phyloP scores from a whole-genome alignment of 2,888 invertebrate genomes.

The Tolmerus cingulatus region DNA sequence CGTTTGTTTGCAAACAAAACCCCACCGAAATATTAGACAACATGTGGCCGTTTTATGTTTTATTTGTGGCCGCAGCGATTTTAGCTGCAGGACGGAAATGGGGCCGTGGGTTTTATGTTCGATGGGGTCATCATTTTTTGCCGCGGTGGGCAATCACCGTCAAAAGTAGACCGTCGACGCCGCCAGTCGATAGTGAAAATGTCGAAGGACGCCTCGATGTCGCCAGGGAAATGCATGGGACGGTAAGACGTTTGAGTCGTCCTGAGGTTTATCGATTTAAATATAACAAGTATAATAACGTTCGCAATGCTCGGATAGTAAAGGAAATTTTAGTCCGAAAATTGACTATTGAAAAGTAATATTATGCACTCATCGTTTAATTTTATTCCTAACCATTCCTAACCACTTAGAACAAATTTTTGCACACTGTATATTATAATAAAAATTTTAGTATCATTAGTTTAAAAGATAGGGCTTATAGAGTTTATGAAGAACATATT shows the following conservation, averaged over 20 bases:
- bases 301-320: no score
- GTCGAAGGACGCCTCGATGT: slow-evolving; percentile 60
- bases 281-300: neutral
- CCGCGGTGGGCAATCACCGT: slow-evolving; percentile 50
- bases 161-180: slow-evolving; percentile 60
- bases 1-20: slow-evolving; percentile 24
- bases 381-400: no score
- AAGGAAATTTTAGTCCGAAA: no score
- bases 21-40: neutral
- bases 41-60: slow-evolving; percentile 55
- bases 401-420: no score
- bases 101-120: slow-evolving; percentile 60
- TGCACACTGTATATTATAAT: no score
- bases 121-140: slow-evolving; percentile 56
- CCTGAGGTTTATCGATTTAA: neutral
- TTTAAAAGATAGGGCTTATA: no score
- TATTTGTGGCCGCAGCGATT: slow-evolving; percentile 53
- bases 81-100: slow-evolving; percentile 58
- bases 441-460: no score
- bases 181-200: slow-evolving; percentile 59
- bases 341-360: no score
- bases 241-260: slow-evolving; percentile 56
- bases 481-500: no score
- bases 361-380: no score
- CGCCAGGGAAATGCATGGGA: slow-evolving; percentile 61